Base-by-base conservation (phyloP, 2,113 vertebrate genomes). In the Dendrocopos noguchii region DNA sequence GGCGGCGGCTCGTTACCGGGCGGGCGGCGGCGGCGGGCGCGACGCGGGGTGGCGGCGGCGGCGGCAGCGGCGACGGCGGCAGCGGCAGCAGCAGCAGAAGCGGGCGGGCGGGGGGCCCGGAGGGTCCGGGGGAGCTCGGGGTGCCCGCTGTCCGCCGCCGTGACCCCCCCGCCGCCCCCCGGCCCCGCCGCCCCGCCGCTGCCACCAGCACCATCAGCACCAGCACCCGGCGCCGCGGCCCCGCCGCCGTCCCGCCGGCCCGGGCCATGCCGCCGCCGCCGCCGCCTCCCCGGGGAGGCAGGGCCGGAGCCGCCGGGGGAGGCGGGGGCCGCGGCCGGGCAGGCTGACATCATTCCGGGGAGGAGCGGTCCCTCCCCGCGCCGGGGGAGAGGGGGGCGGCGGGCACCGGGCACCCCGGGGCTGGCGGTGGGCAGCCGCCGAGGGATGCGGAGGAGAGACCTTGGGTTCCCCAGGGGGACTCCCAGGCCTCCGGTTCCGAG, bases 361-460 rank as follows among this genome's bases (percentile, higher is more conserved):
- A 86, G 83, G 65, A 78, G 73, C 83, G 73, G 83, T 53, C 73
- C 73, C 73, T 86, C 84, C 84, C 84, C 73, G 65, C 25, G 83
- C 82, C 24, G 34, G 64, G 55, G 72, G 63, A 33, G 53, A 63
- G 55, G 72, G 31, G 83, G 64, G 72, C 53, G 59, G 55, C 63
- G n/a, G 73, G 59, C 14, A 63, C 21, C 60, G 33, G 52, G 9
- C 31, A 34, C 59, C 31, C 19, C n/a, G 42, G 59, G 59, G 59
- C 47, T 22, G 47, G 47, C 47, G 47, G 47, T 50, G 47, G 47
- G 47, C 47, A 22, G 47, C 47, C 47, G 21, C 47, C 47, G 47
- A 22, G 27, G 63, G 39, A 19, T 29, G 61, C 36, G 15, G 61
- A 7, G 4, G 31, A 34, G 33, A 34, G n/a, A 61, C 31, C 31